Evolutionary conservation across 2,113 vertebrate genomes (phyloP).

Genomic region (Lamprotornis superbus): DNA sequence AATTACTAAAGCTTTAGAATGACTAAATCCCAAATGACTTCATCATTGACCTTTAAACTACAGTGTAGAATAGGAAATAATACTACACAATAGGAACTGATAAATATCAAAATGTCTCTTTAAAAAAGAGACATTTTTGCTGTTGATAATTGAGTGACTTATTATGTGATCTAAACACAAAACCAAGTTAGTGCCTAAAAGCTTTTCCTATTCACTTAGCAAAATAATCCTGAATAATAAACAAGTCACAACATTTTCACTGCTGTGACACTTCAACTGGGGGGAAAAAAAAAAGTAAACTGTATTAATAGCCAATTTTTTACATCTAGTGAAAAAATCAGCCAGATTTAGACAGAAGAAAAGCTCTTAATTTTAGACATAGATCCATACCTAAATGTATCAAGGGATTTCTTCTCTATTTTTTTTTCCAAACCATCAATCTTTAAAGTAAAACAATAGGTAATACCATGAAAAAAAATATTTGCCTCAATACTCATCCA

Average conservation of each 20-base stretch:
- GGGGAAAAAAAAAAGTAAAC: background rate
- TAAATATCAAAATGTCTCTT: slow-evolving; percentile 33
- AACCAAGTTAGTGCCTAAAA: background rate
- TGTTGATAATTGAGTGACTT: slow-evolving; percentile 1
- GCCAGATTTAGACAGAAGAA: background rate
- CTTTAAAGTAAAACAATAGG: background rate
- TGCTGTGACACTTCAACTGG: background rate
- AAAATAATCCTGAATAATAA: background rate
- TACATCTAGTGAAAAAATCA: background rate
- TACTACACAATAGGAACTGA: background rate
- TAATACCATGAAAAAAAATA: background rate
- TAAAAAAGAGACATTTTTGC: background rate
- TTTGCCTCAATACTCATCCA: background rate
- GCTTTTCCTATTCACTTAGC: background rate
- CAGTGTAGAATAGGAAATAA: slow-evolving; percentile 5
- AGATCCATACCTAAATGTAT: background rate
- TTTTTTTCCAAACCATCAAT: background rate
- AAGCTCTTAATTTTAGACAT: background rate
- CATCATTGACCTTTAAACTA: slow-evolving; percentile 11
- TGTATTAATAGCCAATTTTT: background rate
- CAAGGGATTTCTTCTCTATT: background rate
- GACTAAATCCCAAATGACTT: slow-evolving; percentile 23
- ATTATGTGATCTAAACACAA: background rate
- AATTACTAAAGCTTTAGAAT: background rate
- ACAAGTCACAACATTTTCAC: background rate